Evolutionary conservation across 1,140 invertebrate species (phyloP), one percentile per base, ranked within the genome.

Genomic region (Octopus sinensis): DNA sequence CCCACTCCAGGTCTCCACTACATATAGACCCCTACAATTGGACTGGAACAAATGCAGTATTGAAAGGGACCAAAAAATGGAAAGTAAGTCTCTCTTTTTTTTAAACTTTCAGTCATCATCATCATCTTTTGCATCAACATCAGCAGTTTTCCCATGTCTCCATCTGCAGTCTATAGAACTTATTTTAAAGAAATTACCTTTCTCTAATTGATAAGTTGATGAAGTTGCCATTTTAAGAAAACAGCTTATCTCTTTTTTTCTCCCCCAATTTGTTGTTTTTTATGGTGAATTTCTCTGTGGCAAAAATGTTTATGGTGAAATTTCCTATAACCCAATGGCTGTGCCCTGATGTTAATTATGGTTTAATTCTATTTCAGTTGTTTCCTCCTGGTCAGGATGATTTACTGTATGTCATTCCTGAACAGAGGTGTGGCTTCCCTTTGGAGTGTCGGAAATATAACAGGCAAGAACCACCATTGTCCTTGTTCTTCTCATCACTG

Each of bases 11-110:
- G 23, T 91, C 90, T 4, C 76, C 82, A 4, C 84, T 91, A 10
- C 90, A 91, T 79, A 90, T 91, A 80, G 90, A 91, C 79, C 90
- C 90, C 0, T 91, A 90, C 83, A 91, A 91, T 85, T 91, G 90
- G 90, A 91, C 90, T 12, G 90, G 88, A 7, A 89, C 88, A 12
- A 90, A 88, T 83, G 88, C 88, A 54, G 88, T 91, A 5, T 77
- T 91, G 7, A 85, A 82, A 78, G 90, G 90, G 10, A 79, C 76
- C 0, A 91, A 91, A 84, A 82, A 84, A 23, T 91, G 89, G 89
- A 90, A 89, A 86, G 89, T 90, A 80, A 54, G 80, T 54, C 12
- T 10, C 6, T 12, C 6, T 52, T 17, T 51, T 52, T 77, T 30
- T 77, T 43, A 43, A 10, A 13, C 76, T 10, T 43, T 77, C 76